These are phyloP conservation scores for Pogonognathellus flavescens DNA, from an alignment of 1,140 invertebrate species.

Conservation along the genomic window DNA sequence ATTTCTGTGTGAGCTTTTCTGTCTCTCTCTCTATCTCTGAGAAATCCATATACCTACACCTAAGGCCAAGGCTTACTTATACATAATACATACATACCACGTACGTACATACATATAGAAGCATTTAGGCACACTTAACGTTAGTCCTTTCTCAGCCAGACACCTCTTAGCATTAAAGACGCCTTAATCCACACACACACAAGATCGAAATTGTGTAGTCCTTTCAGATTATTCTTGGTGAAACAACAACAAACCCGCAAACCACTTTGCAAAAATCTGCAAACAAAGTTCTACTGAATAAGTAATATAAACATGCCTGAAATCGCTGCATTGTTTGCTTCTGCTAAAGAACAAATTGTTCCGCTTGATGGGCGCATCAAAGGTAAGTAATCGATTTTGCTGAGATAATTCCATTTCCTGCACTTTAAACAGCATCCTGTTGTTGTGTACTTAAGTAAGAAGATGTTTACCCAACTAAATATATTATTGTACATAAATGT, in stretches of 20 bases:
- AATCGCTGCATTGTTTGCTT: constrained; percentile 57
- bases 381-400: constrained; percentile 39
- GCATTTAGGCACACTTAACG: no score
- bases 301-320: constrained; percentile 54
- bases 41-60: background rate
- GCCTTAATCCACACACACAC: no score
- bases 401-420: background rate
- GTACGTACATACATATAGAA: no score
- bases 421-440: background rate
- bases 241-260: background rate
- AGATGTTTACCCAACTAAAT: no score
- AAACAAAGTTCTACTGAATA: background rate
- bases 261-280: background rate
- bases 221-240: background rate
- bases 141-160: no score
- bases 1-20: background rate
- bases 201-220: no score
- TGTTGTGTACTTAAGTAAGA: no score
- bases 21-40: background rate
- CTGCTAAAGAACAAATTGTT: constrained; percentile 56
- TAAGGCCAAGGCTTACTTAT: background rate
- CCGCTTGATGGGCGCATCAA: constrained; percentile 57
- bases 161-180: no score
- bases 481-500: no score
- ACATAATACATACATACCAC: no score